phyloP scores from a whole-genome alignment of 2,113 vertebrate genomes.

The Pedionomus torquatus region DNA sequence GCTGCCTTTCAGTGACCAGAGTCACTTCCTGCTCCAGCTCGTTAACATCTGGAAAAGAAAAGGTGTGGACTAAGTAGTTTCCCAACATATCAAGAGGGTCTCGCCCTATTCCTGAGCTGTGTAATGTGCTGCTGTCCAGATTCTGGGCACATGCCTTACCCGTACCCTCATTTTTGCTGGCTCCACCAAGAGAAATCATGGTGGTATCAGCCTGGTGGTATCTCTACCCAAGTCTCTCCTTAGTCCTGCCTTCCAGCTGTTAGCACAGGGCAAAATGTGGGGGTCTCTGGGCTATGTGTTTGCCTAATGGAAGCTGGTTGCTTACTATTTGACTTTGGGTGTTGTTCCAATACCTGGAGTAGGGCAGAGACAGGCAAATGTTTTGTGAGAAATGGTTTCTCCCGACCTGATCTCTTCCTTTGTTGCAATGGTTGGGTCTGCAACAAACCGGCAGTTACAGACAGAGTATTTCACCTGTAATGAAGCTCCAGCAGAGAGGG shows the following conservation, averaged over 20 bases:
- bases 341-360: background rate
- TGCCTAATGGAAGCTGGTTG: background rate
- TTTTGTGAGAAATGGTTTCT: background rate
- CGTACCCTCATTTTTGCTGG: background rate
- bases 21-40: background rate
- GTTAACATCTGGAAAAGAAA: background rate
- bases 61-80: background rate
- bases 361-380: background rate
- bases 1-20: background rate
- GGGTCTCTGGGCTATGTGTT: rapidly evolving
- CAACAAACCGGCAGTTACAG: background rate
- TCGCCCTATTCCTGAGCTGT: background rate
- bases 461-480: background rate
- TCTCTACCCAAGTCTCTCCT: background rate
- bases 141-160: background rate
- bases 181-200: background rate
- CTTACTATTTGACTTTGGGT: background rate
- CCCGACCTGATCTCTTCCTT: background rate
- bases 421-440: rapidly evolving
- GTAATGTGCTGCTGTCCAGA: background rate
- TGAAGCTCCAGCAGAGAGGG: background rate
- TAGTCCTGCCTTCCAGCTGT: background rate
- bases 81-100: background rate
- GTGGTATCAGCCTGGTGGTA: background rate
- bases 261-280: rapidly evolving